These are phyloP conservation scores for Siderastrea radians DNA, from an alignment of 92 coral and sea anemone genomes.

Conservation along the genomic window DNA sequence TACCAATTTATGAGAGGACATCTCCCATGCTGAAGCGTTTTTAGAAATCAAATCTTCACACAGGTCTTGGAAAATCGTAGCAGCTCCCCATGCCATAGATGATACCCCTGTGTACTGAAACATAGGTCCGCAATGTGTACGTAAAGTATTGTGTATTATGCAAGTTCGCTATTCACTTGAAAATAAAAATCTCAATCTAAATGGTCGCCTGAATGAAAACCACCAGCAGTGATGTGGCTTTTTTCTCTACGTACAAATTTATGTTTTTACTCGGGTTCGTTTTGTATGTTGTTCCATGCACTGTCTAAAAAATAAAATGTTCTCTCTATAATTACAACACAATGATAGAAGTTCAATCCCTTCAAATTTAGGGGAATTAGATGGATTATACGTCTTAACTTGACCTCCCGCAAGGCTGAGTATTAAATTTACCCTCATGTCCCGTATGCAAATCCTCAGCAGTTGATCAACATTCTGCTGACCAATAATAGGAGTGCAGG, in stretches of 20 bases:
- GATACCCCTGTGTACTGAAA: conserved; percentile 71
- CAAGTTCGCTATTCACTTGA: too few relatives aligned
- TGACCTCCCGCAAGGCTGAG: neutral
- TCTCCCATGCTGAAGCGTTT: conserved; percentile 76
- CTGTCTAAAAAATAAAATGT: too few relatives aligned
- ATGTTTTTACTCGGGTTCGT: too few relatives aligned
- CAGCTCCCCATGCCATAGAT: conserved; percentile 66
- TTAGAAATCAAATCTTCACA: conserved; percentile 73
- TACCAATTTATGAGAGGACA: conserved; percentile 39
- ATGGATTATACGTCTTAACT: neutral
- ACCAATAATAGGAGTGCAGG: conserved; percentile 60
- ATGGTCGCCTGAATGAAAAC: too few relatives aligned
- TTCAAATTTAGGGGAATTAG: too few relatives aligned
- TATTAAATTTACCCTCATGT: conserved; percentile 56
- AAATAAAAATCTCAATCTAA: too few relatives aligned
- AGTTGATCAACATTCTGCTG: conserved; percentile 44
- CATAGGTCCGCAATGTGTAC: neutral
- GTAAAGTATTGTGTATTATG: neutral
- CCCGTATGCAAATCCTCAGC: conserved; percentile 73
- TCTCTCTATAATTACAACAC: too few relatives aligned
- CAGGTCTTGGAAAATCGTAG: conserved; percentile 69
- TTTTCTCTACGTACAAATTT: too few relatives aligned
- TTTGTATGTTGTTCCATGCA: too few relatives aligned
- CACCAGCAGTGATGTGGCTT: too few relatives aligned
- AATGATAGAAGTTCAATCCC: too few relatives aligned